Evolutionary conservation across 2,797 vertebrate genomes (phyloP), one percentile per base, ranked within the genome.

Genomic region (Enteromius trimaculatus): DNA sequence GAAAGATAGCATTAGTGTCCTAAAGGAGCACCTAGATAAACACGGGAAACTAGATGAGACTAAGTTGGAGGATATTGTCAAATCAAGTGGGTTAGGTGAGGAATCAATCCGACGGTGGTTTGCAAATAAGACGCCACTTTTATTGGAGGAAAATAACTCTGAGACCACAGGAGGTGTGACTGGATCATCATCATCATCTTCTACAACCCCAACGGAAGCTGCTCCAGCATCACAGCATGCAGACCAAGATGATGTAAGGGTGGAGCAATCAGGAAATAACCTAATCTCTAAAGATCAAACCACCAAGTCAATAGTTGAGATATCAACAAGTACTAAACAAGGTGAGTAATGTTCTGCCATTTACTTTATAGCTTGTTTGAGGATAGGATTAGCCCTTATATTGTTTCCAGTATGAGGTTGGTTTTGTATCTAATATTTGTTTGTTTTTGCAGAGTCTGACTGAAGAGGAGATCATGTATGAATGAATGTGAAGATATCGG

Each of bases 31-130:
- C 90, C 93, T 96, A 0, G 74, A 93, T 10, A 47, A 88, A 49
- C 93, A 96, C 34, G 95, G 95, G 81, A 90, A 81, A 70, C 92
- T 97, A 87, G 92, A 89, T 13, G 97, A 99, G 78, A 91, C 87
- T 44, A 96, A 98, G 88, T 71, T 98, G 87, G 91, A 96, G 83
- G 90, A 92, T 51, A 94, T 98, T 39, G 94, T 93, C 0, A 93
- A 96, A 86, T 92, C 91, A 62, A 95, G 96, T 58, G 94, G 95
- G 62, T 93, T 99, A 90, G 94, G 93, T 1, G 58, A 94, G 23
- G 96, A 96, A 90, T 92, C 98, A 90, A 95, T 99, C 70, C 95
- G 93, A 75, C 91, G 94, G 37, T 99, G 97, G 98, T 97, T 98
- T 87, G 92, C 94, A 0, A 92, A 92, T 84, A 96, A 93, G 60